Conservation (phyloP, 2,797 vertebrate genomes). For the Myripristis murdjan region DNA sequence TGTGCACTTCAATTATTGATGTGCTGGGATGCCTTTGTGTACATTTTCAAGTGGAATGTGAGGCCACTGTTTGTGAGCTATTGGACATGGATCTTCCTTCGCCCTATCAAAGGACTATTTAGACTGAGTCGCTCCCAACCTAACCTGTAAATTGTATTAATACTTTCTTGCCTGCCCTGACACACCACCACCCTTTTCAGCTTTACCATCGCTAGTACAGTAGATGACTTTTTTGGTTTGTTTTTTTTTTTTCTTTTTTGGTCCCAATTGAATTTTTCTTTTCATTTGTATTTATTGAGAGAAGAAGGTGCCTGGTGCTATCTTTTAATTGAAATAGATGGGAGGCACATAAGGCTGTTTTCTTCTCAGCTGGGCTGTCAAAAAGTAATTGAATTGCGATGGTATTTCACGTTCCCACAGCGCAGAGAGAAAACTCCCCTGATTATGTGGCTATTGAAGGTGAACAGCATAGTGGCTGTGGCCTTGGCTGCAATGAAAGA, state of each 20-base stretch:
- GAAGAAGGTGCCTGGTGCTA: conserved; percentile 28
- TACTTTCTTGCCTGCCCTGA: background rate
- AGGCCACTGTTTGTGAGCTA: background rate
- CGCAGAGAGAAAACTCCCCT: conserved; percentile 24
- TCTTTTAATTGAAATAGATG: conserved; percentile 59
- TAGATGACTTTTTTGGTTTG: too few relatives aligned
- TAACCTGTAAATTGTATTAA: background rate
- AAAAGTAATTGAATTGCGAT: conserved; percentile 51
- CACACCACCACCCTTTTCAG: background rate
- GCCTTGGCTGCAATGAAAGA: conserved; percentile 22
- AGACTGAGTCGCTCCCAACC: background rate
- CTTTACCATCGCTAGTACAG: conserved; percentile 10
- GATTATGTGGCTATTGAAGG: conserved; percentile 25
- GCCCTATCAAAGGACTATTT: background rate
- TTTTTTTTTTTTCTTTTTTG: background rate
- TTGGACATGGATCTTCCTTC: background rate
- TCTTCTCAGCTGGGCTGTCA: conserved; percentile 26
- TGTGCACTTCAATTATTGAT: background rate
- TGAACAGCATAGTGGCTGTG: conserved; percentile 24
- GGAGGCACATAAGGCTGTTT: conserved; percentile 26
- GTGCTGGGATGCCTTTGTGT: background rate
- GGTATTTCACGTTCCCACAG: conserved; percentile 36
- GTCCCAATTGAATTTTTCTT: conserved; percentile 21
- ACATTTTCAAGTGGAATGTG: background rate
- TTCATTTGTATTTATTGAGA: conserved; percentile 32